Base-by-base conservation (phyloP, 1,140 invertebrate genomes). In the Psix sp. region DNA sequence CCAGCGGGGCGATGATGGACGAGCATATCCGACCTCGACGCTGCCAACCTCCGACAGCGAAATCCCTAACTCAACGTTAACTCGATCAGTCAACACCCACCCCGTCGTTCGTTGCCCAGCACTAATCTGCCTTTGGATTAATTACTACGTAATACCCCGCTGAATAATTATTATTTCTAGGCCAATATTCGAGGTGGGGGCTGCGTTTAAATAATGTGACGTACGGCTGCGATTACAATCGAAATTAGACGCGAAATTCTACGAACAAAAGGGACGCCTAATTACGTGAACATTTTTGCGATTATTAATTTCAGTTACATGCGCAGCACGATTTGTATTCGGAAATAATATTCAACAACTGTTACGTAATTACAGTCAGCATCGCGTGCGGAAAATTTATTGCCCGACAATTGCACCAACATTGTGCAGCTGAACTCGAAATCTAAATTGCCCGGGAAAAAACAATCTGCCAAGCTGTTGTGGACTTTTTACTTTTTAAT, bases 51-150 rank as follows among this genome's bases (percentile, higher is more conserved):
- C 78, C 73, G 76, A 77, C 76, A 80, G 74, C 76, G 74, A 82
- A 85, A 84, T 83, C 83, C 84, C 83, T 80, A 86, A 86, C 82
- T 83, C 75, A 74, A 76, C 78, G 84, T 74, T 86, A 87, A 87
- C 82, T 84, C 80, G 78, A 87, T 86, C 82, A 86, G 83, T 86
- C 84, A 84, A 82, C 82, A 81, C 81, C 62, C 82, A 80, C 79
- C 59, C 71, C 63, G 72, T n/a, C 72, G 70, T 54, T 63, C 75
- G 66, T 63, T 57, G 75, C 78, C 78, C 76, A 73, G 79, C 79
- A 79, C 77, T 84, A 83, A 82, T 83, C 80, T 83, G 77, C 80
- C 77, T 84, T 76, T 76, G 77, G 82, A 87, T 86, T 86, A 85
- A 87, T 86, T 83, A 83, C 82, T 78, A 78, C 75, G 79, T 79